These are phyloP conservation scores for Zaprionus bogoriensis DNA, from an alignment of 2,888 invertebrate species.

Conservation along the genomic window DNA sequence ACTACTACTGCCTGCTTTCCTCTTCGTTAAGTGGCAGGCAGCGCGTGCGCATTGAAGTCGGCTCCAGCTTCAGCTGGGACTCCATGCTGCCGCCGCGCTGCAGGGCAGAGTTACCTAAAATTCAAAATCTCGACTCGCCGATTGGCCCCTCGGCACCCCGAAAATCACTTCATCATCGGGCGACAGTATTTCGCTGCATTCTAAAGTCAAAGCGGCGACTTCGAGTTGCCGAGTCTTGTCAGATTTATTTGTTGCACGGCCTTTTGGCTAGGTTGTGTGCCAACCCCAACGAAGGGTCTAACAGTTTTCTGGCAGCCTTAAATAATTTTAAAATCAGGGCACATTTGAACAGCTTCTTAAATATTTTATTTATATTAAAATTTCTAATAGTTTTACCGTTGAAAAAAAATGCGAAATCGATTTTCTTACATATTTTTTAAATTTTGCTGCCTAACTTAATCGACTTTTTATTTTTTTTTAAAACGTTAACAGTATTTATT, in stretches of 20 bases:
- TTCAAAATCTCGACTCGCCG: constrained; percentile 28
- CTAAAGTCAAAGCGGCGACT: constrained; percentile 66
- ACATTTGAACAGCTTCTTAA: too few relatives aligned
- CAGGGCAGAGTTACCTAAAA: constrained; percentile 15
- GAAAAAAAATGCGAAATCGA: too few relatives aligned
- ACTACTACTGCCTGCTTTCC: constrained; percentile 51
- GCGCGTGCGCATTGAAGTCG: constrained; percentile 73
- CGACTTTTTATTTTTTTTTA: too few relatives aligned
- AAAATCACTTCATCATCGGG: constrained; percentile 71
- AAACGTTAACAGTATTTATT: background rate
- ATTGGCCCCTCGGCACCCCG: constrained; percentile 22
- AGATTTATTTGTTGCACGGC: constrained; percentile 63
- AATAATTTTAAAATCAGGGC: too few relatives aligned
- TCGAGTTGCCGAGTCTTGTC: constrained; percentile 61
- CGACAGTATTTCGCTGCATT: constrained; percentile 38
- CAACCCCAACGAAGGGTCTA: constrained; percentile 16
- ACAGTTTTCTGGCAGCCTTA: too few relatives aligned
- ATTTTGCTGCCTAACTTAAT: background rate
- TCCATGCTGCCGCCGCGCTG: background rate
- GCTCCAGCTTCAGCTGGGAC: constrained; percentile 5
- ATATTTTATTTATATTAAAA: too few relatives aligned
- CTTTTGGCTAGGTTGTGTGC: constrained; percentile 35
- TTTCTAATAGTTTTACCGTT: too few relatives aligned
- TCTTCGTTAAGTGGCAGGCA: constrained; percentile 74
- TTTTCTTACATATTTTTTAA: background rate